phyloP scores from a whole-genome alignment of 2,888 invertebrate genomes.

The Drosophila atripex region DNA sequence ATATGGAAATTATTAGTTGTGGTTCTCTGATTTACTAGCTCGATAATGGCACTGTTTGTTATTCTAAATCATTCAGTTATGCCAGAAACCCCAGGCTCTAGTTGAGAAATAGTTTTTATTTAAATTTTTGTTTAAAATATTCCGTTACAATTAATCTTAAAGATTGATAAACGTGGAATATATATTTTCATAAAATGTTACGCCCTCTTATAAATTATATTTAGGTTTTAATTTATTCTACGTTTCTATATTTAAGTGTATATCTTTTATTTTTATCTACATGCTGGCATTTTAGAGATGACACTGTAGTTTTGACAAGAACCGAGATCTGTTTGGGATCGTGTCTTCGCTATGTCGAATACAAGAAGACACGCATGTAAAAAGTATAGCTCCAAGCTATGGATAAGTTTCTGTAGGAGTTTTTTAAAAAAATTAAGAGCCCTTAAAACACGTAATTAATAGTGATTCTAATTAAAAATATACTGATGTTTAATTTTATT shows the following conservation, averaged over 20 bases:
- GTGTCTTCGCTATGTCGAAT: not conserved
- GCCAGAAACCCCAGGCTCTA: not conserved
- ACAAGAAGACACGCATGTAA: not conserved
- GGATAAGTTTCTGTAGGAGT: not conserved
- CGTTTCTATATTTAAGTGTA: not conserved
- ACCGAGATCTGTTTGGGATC: not conserved
- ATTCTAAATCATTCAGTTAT: constrained; percentile 16
- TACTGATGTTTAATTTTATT: not conserved
- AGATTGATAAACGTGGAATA: not conserved
- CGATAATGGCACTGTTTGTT: constrained; percentile 24
- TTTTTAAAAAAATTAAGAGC: not conserved
- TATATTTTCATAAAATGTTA: not conserved
- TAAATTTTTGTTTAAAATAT: not conserved
- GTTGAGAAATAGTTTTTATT: too few relatives aligned
- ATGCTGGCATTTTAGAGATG: not conserved
- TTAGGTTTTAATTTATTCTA: not conserved
- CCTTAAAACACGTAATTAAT: not conserved
- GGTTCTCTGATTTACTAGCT: constrained; percentile 24
- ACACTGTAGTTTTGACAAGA: not conserved
- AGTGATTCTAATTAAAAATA: not conserved
- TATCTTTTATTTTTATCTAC: constrained; percentile 1
- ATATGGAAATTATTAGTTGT: constrained; percentile 30
- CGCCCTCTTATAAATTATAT: not conserved
- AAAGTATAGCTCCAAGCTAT: not conserved
- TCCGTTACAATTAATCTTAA: not conserved